Percentiles rank a stretch among this genome's conserved stretches.
Evolutionary conservation across 2,797 vertebrate species (phyloP).

Genomic region (Odontamblyopus lacepedii): DNA sequence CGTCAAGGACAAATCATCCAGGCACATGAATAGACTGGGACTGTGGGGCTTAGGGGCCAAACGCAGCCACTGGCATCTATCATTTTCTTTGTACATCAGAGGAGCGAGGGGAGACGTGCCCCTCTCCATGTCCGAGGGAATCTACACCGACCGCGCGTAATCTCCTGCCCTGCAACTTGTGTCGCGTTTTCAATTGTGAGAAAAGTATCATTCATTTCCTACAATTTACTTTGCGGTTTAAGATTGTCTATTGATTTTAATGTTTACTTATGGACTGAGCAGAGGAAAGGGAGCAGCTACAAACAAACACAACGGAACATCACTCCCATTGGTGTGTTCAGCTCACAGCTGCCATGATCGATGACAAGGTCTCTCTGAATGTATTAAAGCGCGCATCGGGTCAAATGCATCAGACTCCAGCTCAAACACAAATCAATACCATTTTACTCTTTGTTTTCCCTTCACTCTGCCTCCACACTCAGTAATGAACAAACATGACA

Average conservation of each 20-base stretch:
- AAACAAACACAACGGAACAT: conserved; percentile 70
- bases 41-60: conserved; percentile 62
- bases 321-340: conserved; percentile 64
- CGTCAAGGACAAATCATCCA: conserved; percentile 71
- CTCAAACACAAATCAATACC: conserved; percentile 81
- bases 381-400: conserved; percentile 79
- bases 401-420: conserved; percentile 79
- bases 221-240: conserved; percentile 86
- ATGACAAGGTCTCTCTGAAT: conserved; percentile 81
- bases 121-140: conserved; percentile 66
- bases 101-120: conserved; percentile 71
- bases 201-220: conserved; percentile 82
- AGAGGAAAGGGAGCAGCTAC: conserved; percentile 34
- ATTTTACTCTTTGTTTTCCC: conserved; percentile 77
- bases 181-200: conserved; percentile 78
- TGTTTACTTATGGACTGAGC: conserved; percentile 84
- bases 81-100: conserved; percentile 72
- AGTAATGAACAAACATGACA: conserved; percentile 85
- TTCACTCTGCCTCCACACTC: conserved; percentile 61
- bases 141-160: conserved; percentile 72
- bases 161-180: conserved; percentile 72
- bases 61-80: conserved; percentile 64
- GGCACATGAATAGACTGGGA: conserved; percentile 69
- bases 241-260: conserved; percentile 93
- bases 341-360: conserved; percentile 75